These are phyloP conservation scores for Scaptomyza parva DNA, from an alignment of 2,888 invertebrate genomes.

Conservation along the genomic window DNA sequence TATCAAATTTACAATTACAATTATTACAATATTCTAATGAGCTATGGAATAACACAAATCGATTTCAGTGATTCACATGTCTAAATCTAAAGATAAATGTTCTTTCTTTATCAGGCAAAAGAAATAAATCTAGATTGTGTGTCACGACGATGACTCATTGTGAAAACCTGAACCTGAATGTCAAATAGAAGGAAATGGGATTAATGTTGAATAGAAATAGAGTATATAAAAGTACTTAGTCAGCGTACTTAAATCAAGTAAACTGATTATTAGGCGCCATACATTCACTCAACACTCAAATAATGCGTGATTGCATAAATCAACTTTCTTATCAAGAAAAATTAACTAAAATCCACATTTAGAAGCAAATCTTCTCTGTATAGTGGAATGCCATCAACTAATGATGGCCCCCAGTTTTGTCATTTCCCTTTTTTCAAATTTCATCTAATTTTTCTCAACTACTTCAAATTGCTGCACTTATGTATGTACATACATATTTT, in stretches of 20 bases:
- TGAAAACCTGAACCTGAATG: conserved; percentile 41
- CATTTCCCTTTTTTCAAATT: conserved; percentile 4
- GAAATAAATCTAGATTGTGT: conserved; percentile 32
- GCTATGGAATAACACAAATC: conserved; percentile 17
- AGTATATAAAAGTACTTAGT: conserved; percentile 18
- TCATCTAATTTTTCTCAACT: conserved; percentile 4
- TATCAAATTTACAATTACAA: conserved; percentile 4
- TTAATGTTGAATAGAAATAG: neutral
- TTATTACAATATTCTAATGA: conserved; percentile 3
- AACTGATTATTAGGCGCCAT: conserved; percentile 1
- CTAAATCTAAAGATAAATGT: conserved; percentile 11
- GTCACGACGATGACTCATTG: conserved; percentile 47
- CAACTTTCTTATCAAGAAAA: conserved; percentile 15
- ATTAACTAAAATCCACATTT: conserved; percentile 4
- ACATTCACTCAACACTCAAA: conserved; percentile 3
- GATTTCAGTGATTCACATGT: conserved; percentile 36
- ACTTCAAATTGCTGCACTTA: conserved; percentile 20
- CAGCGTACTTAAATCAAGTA: conserved; percentile 22
- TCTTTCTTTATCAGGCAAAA: conserved; percentile 19
- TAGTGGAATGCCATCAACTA: neutral
- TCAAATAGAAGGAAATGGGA: conserved; percentile 10
- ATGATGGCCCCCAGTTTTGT: neutral
- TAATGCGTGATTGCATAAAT: conserved; percentile 8
- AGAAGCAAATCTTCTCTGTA: conserved; percentile 3
- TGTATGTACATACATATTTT: no score